A percentile compares a stretch with the other conserved stretches of the same genome.
These are phyloP conservation scores for Stratiolaelaps scimitus DNA, from an alignment of 1,140 invertebrate genomes.

Conservation along the genomic window DNA sequence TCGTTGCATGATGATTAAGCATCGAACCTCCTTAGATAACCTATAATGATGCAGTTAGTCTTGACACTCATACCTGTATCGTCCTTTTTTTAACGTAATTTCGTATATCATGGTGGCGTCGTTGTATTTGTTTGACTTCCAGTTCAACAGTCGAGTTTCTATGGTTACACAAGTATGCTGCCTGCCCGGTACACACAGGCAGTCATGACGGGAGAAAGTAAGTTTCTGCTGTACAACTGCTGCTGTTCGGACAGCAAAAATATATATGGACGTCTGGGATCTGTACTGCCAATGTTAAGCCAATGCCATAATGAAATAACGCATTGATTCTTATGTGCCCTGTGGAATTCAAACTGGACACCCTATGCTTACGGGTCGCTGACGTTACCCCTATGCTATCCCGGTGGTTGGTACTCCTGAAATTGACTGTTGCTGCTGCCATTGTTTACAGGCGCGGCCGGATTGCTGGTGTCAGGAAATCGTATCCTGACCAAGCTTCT, in stretches of 20 bases:
- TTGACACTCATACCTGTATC: too few species aligned
- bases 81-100: too few species aligned
- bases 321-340: too few species aligned
- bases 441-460: slow-evolving; percentile 56
- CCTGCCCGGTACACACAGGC: slow-evolving; percentile 76
- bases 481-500: slow-evolving; percentile 66
- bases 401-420: neutral
- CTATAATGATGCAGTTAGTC: too few species aligned
- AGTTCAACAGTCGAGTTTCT: slow-evolving; percentile 85
- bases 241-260: too few species aligned
- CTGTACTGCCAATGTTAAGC: too few species aligned
- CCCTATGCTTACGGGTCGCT: neutral
- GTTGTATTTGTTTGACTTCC: slow-evolving; percentile 37
- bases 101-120: too few species aligned
- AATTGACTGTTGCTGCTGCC: too few species aligned
- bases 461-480: slow-evolving; percentile 67
- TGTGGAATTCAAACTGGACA: slow-evolving; percentile 6
- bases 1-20: too few species aligned
- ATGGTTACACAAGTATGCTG: slow-evolving; percentile 80
- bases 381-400: slow-evolving; percentile 7
- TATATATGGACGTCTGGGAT: too few species aligned
- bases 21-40: too few species aligned
- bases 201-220: slow-evolving; percentile 85
- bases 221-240: slow-evolving; percentile 43
- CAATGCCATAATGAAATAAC: too few species aligned